Conservation (phyloP, 1,140 invertebrate species). For the Copidosoma floridanum region DNA sequence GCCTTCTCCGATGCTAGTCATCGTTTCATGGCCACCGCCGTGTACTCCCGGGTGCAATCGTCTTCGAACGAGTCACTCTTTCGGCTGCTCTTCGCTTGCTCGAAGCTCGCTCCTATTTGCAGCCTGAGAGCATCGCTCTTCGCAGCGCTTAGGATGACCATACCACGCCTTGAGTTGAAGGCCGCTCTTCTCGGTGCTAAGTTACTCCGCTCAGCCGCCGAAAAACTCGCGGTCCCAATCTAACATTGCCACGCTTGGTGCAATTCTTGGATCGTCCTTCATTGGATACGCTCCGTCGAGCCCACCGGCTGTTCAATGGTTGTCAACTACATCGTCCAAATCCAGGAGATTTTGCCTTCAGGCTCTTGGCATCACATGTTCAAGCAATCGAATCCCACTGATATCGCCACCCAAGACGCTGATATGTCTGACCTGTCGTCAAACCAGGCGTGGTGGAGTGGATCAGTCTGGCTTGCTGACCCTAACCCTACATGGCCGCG, state of each 20-base stretch:
- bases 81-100: not conserved
- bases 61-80: no score
- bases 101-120: not conserved
- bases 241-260: not conserved
- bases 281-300: not conserved
- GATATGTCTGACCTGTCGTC: not conserved
- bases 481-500: no score
- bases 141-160: not conserved
- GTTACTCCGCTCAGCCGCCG: not conserved
- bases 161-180: not conserved
- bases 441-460: slow-evolving; percentile 15
- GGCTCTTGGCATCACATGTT: slow-evolving; percentile 32
- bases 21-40: not conserved
- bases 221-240: not conserved
- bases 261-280: not conserved
- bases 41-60: not conserved
- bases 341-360: slow-evolving; percentile 2
- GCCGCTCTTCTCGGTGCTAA: not conserved
- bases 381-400: slow-evolving; percentile 35
- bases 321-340: not conserved
- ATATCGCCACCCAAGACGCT: slow-evolving; percentile 31
- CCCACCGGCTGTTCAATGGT: not conserved
- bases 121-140: not conserved
- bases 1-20: not conserved
- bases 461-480: slow-evolving; percentile 7